phyloP scores from a whole-genome alignment of 2,797 vertebrate genomes.

The Astyanax mexicanus region DNA sequence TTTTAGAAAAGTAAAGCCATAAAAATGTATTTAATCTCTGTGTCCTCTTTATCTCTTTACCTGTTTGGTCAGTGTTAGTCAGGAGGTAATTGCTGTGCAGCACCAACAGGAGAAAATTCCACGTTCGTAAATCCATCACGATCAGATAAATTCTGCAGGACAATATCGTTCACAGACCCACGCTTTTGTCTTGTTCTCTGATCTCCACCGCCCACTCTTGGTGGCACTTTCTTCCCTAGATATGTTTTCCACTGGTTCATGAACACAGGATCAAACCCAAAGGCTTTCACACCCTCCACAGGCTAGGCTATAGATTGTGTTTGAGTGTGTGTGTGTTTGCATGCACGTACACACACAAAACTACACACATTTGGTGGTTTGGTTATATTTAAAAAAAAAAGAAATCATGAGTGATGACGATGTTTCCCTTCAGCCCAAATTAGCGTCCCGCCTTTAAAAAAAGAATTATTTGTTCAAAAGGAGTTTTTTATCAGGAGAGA shows the following conservation, averaged over 20 bases:
- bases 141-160: constrained; percentile 1
- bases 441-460: no score
- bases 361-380: background rate
- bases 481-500: background rate
- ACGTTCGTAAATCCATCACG: constrained; percentile 40
- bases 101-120: constrained; percentile 33
- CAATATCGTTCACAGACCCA: background rate
- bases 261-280: background rate
- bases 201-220: background rate
- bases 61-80: background rate
- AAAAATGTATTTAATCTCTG: no score
- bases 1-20: no score
- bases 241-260: background rate
- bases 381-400: background rate
- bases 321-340: no score
- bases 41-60: constrained; percentile 38
- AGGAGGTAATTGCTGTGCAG: constrained; percentile 22
- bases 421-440: background rate
- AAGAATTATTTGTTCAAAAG: no score
- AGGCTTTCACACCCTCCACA: background rate
- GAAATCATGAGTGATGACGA: background rate
- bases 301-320: no score
- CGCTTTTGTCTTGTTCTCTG: background rate
- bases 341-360: background rate
- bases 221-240: no score